A percentile compares a stretch with the other conserved stretches of the same genome.
Conservation (phyloP, 2,113 vertebrate genomes). For the Lophochroa leadbeateri region DNA sequence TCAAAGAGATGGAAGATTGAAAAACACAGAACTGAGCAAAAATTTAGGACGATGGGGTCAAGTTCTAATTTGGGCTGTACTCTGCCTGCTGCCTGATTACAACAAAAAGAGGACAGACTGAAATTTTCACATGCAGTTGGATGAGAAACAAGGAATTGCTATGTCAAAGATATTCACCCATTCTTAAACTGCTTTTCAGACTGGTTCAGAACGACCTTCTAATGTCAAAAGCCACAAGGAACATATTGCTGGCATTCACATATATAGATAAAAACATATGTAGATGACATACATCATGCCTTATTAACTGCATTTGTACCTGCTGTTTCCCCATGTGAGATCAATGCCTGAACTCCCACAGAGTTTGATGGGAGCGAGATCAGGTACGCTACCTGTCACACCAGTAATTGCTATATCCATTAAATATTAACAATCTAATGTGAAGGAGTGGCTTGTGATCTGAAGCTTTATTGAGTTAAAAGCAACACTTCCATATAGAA, state of each 20-base stretch:
- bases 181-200: not conserved
- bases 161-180: not conserved
- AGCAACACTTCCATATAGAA: not conserved
- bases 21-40: not conserved
- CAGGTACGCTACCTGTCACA: constrained; percentile 29
- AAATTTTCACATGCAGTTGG: not conserved
- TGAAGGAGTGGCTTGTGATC: constrained; percentile 21
- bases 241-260: not conserved
- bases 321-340: not conserved
- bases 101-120: not conserved
- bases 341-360: not conserved
- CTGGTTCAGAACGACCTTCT: not conserved
- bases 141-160: not conserved
- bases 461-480: constrained; percentile 17
- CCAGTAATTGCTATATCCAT: constrained; percentile 27
- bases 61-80: not conserved
- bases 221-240: not conserved
- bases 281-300: not conserved
- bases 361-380: not conserved
- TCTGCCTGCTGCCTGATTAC: not conserved
- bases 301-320: not conserved
- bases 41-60: not conserved
- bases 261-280: accelerated
- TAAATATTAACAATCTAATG: constrained; percentile 46
- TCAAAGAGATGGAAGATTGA: not conserved